These are phyloP conservation scores for Drosophila cyrtoloma DNA, from an alignment of 2,888 invertebrate genomes.

Conservation along the genomic window DNA sequence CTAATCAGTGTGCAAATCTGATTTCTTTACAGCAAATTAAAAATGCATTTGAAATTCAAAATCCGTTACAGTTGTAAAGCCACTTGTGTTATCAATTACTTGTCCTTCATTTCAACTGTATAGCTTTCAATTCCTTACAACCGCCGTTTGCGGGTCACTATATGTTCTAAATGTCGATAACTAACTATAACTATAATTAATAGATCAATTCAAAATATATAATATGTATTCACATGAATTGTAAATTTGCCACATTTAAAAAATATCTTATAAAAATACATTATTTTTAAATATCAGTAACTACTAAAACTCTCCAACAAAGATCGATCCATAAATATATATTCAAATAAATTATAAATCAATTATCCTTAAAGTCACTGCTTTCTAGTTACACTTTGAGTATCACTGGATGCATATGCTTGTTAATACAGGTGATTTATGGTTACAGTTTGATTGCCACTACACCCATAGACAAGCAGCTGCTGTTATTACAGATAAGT, in stretches of 20 bases:
- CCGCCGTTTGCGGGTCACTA: background rate
- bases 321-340: background rate
- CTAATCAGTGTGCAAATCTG: background rate
- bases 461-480: background rate
- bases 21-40: background rate
- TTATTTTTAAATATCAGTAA: no score
- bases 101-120: background rate
- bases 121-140: background rate
- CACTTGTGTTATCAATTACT: background rate
- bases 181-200: background rate
- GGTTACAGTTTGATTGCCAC: background rate
- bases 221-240: background rate
- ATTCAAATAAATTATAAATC: background rate
- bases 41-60: background rate
- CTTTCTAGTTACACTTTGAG: background rate
- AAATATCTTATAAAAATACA: background rate
- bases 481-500: background rate
- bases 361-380: background rate
- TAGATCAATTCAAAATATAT: background rate
- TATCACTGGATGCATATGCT: background rate
- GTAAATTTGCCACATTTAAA: background rate
- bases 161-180: background rate
- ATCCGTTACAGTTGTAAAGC: background rate
- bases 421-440: background rate
- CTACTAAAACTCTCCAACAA: background rate